These are phyloP conservation scores for Pogonophryne albipinna DNA, from an alignment of 2,797 vertebrate genomes.

Conservation along the genomic window DNA sequence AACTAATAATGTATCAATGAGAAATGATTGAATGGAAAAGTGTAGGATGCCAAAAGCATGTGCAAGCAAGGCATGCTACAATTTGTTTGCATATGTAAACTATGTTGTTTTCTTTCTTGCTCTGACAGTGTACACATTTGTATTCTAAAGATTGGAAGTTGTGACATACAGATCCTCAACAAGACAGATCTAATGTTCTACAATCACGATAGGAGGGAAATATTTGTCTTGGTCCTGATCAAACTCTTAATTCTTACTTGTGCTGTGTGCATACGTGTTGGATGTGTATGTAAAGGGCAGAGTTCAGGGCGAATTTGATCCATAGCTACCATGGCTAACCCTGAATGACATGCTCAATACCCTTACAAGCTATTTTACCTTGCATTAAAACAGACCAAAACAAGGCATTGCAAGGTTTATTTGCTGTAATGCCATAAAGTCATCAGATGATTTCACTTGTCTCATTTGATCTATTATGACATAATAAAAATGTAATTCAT, in stretches of 20 bases:
- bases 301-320: slow-evolving; percentile 47
- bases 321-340: too few relatives aligned
- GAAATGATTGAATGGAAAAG: background rate
- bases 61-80: background rate
- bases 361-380: background rate
- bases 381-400: background rate
- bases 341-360: background rate
- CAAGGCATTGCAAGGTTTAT: background rate
- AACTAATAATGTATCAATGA: background rate
- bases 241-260: background rate
- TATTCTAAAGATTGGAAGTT: background rate
- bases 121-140: background rate
- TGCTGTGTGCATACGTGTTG: background rate
- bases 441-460: background rate
- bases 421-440: background rate
- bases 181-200: background rate
- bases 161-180: too few relatives aligned
- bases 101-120: slow-evolving; percentile 4
- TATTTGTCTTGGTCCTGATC: background rate
- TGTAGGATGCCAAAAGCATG: background rate
- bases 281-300: slow-evolving; percentile 28
- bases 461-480: background rate
- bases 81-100: background rate
- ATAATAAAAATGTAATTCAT: background rate
- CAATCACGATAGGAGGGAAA: too few relatives aligned